Conservation (phyloP, 2,888 invertebrate genomes). For the Heliconius charithonia region DNA sequence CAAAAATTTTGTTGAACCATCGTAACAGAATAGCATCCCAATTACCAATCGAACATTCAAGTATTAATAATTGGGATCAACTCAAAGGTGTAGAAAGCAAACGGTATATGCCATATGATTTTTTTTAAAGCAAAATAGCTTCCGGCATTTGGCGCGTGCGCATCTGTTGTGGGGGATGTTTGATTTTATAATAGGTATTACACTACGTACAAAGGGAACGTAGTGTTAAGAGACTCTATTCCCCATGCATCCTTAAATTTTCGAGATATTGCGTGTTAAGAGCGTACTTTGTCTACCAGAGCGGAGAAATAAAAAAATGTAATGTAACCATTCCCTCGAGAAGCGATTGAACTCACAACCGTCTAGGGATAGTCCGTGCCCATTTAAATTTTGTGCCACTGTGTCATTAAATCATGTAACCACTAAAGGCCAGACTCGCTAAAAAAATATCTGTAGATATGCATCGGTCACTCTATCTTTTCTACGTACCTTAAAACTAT, state of each 20-base stretch:
- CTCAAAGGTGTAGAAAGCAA: constrained; percentile 11
- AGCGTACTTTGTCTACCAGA: no score
- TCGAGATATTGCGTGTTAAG: neutral
- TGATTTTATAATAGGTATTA: constrained; percentile 10
- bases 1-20: no score
- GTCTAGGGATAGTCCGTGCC: no score
- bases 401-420: no score
- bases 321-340: no score
- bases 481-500: no score
- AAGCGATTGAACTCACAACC: no score
- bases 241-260: neutral
- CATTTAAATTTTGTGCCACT: no score
- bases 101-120: constrained; percentile 21
- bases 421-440: no score
- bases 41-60: neutral
- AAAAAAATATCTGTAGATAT: no score
- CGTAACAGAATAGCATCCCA: neutral
- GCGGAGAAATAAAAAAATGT: no score
- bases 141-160: constrained; percentile 52
- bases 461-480: no score
- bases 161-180: constrained; percentile 46
- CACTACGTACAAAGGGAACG: neutral
- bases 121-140: constrained; percentile 36
- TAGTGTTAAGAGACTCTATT: neutral
- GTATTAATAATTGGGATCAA: neutral